Base-by-base conservation (phyloP, 1,140 invertebrate species). In the Samia ricini region DNA sequence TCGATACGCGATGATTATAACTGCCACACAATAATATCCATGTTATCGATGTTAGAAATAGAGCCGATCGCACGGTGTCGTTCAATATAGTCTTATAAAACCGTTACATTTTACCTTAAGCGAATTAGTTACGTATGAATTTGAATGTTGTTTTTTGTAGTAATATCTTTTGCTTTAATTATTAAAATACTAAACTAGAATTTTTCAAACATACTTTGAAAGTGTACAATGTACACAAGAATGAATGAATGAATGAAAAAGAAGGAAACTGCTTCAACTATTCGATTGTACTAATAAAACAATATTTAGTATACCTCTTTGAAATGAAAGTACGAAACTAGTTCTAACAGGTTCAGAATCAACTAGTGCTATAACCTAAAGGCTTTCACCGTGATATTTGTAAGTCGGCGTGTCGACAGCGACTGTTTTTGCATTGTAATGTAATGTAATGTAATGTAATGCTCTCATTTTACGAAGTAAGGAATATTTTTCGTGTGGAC, bases 61-160 rank as follows among this genome's bases (percentile, higher is more conserved):
- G 7, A 51, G 19, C 36, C 63, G 64, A 66, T 72, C 63, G 65
- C 73, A 69, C 70, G 71, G 64, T 69, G 71, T 71, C 71, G 66
- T 73, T 76, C 68, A 71, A 68, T 66, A 66, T 20, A 33, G 60
- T 24, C 51, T 56, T 58, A 51, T 29, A 55, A 19, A 48, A 75
- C 69, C 69, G 69, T 72, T 69, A 69, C 60, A n/a, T 60, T 66
- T 23, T 29, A 33, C 50, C 29, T 50, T 56, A 63, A 63, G 24
- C 23, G 60, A 42, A 48, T 48, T 59, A 19, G 3, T 48, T 51
- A 66, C 51, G 42, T 65, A 65, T 66, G 60, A 42, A 36, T 33
- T 60, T 56, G 26, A 29, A 29, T 29, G 6, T 29, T 8, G 10
- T 1, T 12, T 12, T 42, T 42, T 42, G 10, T 15, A 12, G 4